Evolutionary conservation across 2,113 vertebrate species (phyloP), one percentile per base, ranked within the genome.

Genomic region (Bagarius yarrelli): DNA sequence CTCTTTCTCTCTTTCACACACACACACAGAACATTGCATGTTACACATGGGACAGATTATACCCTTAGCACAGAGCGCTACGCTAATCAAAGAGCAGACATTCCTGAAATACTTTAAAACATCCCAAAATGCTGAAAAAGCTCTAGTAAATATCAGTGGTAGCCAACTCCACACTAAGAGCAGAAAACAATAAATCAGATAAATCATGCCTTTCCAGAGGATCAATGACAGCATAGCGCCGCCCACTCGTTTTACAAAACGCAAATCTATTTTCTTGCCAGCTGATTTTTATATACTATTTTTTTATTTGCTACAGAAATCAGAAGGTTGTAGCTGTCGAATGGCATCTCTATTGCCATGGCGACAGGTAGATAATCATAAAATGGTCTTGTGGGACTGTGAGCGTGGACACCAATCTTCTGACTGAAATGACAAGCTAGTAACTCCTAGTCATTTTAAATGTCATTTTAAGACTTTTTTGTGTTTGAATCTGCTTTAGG

Each of bases 11-110:
- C 25, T 27, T n/a, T 19, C 5, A 11, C 25, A 21, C 70, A 32
- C 69, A 19, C 40, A 70, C 18, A 70, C 69, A 52, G 25, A 8
- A 53, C 30, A 13, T 9, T 18, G 30, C 15, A 72, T 30, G 47
- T 53, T 16, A 52, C 25, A 52, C 25, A 30, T 2, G 9, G 44
- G 44, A 72, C 16, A 53, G 70, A 72, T 72, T 72, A 72, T 72
- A 30, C 47, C 70, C 9, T 53, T 16, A 4, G 18, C 47, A 53
- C 25, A 11, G 8, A 30, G 44, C n/a, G n/a, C 15, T 47, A 70
- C 2, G 2, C 16, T 72, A 72, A 72, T 72, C 70, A 72, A 47
- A 72, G 47, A 53, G 70, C 21, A 52, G 70, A 53, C 44, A 53
- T 71, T 52, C 69, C 52, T n/a, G 25, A 71, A 30, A 30, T 71